These are phyloP conservation scores for Prosapia bicincta DNA, from an alignment of 2,888 invertebrate species.

Conservation along the genomic window DNA sequence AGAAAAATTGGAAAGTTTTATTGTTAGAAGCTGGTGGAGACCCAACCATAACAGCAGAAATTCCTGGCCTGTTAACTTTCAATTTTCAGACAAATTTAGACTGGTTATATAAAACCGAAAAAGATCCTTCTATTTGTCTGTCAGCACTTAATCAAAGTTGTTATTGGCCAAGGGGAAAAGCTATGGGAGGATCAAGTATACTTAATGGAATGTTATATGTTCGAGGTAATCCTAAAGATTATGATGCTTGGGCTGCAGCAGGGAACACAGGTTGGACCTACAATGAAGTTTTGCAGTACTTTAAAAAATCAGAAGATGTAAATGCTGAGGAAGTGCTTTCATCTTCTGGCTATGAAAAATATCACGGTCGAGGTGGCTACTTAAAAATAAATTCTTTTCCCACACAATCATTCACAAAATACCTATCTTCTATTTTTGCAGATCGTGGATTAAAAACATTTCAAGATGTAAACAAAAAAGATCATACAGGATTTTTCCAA, in stretches of 20 bases:
- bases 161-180: constrained; percentile 76
- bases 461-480: constrained; percentile 35
- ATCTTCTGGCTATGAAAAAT: constrained; percentile 50
- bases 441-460: constrained; percentile 64
- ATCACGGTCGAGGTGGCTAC: constrained; percentile 43
- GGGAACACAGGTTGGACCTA: constrained; percentile 41
- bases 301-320: constrained; percentile 48
- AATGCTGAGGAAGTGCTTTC: constrained; percentile 56
- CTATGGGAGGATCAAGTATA: constrained; percentile 38
- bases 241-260: constrained; percentile 38
- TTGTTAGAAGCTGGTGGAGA: constrained; percentile 62
- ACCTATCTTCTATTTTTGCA: constrained; percentile 44
- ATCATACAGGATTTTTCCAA: constrained; percentile 30
- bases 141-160: constrained; percentile 46
- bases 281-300: constrained; percentile 42
- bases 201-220: constrained; percentile 40
- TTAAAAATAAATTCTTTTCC: constrained; percentile 62
- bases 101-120: constrained; percentile 68
- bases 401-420: constrained; percentile 43
- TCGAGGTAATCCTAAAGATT: constrained; percentile 38
- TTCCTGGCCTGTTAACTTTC: constrained; percentile 56
- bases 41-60: constrained; percentile 53
- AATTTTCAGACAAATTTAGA: constrained; percentile 60
- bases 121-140: constrained; percentile 58
- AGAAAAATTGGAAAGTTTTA: constrained; percentile 56